Percentiles rank a stretch among this genome's conserved stretches.
phyloP scores from a whole-genome alignment of 2,888 invertebrate genomes.

The Thecophora atra region DNA sequence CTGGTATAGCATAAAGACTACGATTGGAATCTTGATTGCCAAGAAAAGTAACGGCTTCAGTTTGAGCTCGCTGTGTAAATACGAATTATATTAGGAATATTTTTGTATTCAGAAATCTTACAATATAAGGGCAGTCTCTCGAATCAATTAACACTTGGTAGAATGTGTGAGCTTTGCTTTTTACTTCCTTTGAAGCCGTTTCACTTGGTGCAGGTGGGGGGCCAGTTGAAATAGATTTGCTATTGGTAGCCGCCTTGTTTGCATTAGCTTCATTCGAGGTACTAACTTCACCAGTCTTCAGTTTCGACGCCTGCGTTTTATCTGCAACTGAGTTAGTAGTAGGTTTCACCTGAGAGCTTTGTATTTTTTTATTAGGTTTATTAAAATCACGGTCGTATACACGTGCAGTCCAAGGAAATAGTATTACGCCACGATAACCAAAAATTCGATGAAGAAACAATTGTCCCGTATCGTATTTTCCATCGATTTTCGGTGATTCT shows the following conservation, averaged over 20 bases:
- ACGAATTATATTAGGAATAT: slow-evolving; percentile 18
- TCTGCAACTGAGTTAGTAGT: slow-evolving; percentile 7
- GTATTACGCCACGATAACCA: slow-evolving; percentile 94
- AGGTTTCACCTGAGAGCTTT: slow-evolving; percentile 1
- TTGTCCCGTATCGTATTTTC: slow-evolving; percentile 96
- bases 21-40: slow-evolving; percentile 96
- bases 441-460: slow-evolving; percentile 95
- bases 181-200: slow-evolving; percentile 78
- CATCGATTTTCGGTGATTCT: slow-evolving; percentile 82
- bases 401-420: slow-evolving; percentile 96
- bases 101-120: slow-evolving; percentile 44
- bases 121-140: slow-evolving; percentile 93
- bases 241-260: neutral
- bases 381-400: slow-evolving; percentile 89
- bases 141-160: slow-evolving; percentile 98
- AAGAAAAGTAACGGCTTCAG: slow-evolving; percentile 96
- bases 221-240: neutral
- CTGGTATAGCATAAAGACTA: slow-evolving; percentile 95
- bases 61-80: slow-evolving; percentile 82
- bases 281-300: neutral
- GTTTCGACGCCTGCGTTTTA: slow-evolving; percentile 1
- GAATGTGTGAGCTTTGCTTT: slow-evolving; percentile 91
- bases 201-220: slow-evolving; percentile 8
- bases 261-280: neutral
- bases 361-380: slow-evolving; percentile 70